A percentile compares a stretch with the other conserved stretches of the same genome.
phyloP scores from a whole-genome alignment of 2,797 vertebrate genomes.

The Lepus oiostolus region DNA sequence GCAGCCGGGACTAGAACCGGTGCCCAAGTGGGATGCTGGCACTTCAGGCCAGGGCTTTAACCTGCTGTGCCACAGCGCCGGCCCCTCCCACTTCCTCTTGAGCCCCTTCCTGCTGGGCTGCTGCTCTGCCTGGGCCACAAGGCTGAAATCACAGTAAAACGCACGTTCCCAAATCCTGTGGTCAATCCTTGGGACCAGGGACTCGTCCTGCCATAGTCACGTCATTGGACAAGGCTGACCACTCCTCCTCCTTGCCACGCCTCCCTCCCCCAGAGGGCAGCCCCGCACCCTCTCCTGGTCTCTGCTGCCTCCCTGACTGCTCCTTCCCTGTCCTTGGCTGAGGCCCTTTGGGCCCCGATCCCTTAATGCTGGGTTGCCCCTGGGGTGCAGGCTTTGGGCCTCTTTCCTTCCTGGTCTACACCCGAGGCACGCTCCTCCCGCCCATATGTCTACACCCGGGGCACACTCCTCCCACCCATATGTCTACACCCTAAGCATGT shows the following conservation, averaged over 20 bases:
- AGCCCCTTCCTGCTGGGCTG: not conserved
- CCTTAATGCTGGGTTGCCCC: not conserved
- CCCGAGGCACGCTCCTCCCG: not conserved
- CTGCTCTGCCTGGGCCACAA: rapidly evolving
- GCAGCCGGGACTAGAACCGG: too few species aligned
- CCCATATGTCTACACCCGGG: not conserved
- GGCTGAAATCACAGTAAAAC: not conserved
- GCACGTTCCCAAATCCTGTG: rapidly evolving
- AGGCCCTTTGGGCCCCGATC: not conserved
- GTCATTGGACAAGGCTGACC: rapidly evolving
- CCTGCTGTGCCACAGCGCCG: too few species aligned
- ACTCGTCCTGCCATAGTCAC: rapidly evolving
- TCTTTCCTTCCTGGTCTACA: not conserved
- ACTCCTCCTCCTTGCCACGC: not conserved
- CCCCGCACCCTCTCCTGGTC: too few species aligned
- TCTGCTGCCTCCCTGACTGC: not conserved
- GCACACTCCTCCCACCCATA: too few species aligned
- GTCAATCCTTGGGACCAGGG: not conserved
- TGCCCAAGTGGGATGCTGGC: too few species aligned
- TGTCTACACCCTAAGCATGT: too few species aligned
- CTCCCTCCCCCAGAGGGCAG: not conserved
- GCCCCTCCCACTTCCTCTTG: not conserved
- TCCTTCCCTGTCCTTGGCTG: not conserved
- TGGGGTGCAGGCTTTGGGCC: not conserved
- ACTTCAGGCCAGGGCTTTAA: too few species aligned